Evolutionary conservation across 2,797 vertebrate genomes (phyloP).

Genomic region (Lophotriccus pileatus): DNA sequence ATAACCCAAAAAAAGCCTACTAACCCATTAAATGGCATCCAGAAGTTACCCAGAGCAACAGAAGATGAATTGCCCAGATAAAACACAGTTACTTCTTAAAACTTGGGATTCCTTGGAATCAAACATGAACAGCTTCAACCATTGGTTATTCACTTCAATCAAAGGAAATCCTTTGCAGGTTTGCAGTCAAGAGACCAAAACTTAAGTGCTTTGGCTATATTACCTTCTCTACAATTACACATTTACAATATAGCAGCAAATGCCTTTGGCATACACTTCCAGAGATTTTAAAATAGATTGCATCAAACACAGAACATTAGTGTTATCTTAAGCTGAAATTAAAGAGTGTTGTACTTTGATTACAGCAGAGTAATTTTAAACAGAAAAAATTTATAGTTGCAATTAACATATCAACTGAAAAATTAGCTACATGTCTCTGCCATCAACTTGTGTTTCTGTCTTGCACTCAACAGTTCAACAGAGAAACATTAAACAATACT

Average conservation of each 20-base stretch:
- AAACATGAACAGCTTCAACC: background rate
- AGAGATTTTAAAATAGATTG: slow-evolving; percentile 13
- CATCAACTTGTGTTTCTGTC: background rate
- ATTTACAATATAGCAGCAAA: background rate
- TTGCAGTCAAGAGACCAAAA: background rate
- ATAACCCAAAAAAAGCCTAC: background rate
- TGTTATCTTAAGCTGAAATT: slow-evolving; percentile 11
- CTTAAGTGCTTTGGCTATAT: background rate
- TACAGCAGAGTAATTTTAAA: background rate
- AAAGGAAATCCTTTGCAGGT: background rate
- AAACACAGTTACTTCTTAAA: background rate
- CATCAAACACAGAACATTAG: background rate
- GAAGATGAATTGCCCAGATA: background rate
- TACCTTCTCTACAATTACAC: background rate
- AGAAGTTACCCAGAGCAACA: background rate
- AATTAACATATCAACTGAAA: slow-evolving; percentile 19
- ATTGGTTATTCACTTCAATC: background rate
- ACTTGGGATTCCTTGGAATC: background rate
- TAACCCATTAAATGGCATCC: background rate
- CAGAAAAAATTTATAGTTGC: slow-evolving; percentile 6
- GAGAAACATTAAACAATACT: background rate
- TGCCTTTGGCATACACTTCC: background rate
- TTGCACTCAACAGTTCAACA: background rate
- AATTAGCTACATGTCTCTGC: background rate
- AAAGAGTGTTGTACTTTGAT: background rate